These are phyloP conservation scores for Melanerpes formicivorus DNA, from an alignment of 2,113 vertebrate genomes.

Conservation along the genomic window DNA sequence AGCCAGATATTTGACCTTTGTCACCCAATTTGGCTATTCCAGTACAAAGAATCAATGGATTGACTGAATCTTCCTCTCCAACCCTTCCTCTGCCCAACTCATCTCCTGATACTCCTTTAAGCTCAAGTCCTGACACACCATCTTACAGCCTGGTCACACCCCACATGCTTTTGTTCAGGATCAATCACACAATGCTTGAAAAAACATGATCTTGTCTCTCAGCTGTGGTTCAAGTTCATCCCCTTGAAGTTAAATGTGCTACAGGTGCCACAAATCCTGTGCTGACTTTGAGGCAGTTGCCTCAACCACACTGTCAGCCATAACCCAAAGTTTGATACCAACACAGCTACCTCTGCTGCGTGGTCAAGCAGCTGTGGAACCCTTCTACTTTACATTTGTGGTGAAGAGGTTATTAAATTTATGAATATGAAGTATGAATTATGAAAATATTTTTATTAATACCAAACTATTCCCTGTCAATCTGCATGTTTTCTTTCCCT, in stretches of 20 bases:
- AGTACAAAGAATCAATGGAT: fast-evolving
- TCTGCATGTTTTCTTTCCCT: too few relatives aligned
- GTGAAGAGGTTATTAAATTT: too few relatives aligned
- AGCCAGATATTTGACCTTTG: neutral
- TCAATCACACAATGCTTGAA: neutral
- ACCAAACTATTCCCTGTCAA: too few relatives aligned
- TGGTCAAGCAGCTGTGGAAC: neutral
- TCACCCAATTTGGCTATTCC: neutral
- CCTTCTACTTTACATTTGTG: neutral
- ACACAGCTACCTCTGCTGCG: neutral
- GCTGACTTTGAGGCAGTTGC: neutral
- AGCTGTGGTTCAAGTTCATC: neutral
- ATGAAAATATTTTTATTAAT: too few relatives aligned
- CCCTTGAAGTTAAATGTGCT: neutral
- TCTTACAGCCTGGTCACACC: fast-evolving
- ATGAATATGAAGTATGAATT: too few relatives aligned
- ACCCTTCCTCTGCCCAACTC: neutral
- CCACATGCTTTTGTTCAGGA: neutral
- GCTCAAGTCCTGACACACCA: neutral
- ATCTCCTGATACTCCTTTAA: neutral
- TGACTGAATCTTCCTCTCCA: neutral
- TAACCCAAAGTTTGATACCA: neutral
- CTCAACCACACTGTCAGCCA: neutral
- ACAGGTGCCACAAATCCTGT: neutral
- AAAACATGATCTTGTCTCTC: neutral